These are phyloP conservation scores for Caretta caretta DNA, from an alignment of 2,113 vertebrate genomes.

Conservation along the genomic window DNA sequence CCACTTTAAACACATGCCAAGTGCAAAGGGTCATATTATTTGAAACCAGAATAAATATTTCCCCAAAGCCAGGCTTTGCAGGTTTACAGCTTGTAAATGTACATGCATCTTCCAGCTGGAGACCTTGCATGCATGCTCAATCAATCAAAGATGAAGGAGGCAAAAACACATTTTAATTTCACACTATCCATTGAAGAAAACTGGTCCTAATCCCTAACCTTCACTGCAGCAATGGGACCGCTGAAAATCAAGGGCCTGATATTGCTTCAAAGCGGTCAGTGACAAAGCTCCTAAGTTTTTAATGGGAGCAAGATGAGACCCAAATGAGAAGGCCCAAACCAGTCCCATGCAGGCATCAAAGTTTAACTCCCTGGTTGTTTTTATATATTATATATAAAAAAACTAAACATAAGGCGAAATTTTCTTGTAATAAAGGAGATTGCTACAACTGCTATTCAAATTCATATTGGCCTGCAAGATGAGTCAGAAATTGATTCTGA, in stretches of 20 bases:
- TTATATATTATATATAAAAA: not conserved
- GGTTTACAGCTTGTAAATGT: not conserved
- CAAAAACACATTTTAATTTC: not conserved
- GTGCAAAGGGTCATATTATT: not conserved
- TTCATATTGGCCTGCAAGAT: not conserved
- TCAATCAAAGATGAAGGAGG: not conserved
- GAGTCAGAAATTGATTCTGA: not conserved
- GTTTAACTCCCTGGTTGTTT: not conserved
- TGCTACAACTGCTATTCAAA: not conserved
- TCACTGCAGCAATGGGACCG: not conserved
- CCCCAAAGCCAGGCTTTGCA: not conserved
- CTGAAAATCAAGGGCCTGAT: not conserved
- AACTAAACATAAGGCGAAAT: not conserved
- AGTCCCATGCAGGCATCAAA: not conserved
- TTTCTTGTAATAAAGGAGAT: not conserved
- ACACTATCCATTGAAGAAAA: not conserved
- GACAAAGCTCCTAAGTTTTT: not conserved
- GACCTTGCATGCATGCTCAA: not conserved
- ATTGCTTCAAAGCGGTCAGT: not conserved
- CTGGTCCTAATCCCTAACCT: not conserved
- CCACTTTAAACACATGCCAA: not conserved
- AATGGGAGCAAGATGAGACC: not conserved
- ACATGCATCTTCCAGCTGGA: not conserved
- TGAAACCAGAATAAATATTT: not conserved
- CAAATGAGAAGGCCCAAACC: not conserved